Conservation (phyloP, 2,113 vertebrate genomes). For the Pelodiscus sinensis region DNA sequence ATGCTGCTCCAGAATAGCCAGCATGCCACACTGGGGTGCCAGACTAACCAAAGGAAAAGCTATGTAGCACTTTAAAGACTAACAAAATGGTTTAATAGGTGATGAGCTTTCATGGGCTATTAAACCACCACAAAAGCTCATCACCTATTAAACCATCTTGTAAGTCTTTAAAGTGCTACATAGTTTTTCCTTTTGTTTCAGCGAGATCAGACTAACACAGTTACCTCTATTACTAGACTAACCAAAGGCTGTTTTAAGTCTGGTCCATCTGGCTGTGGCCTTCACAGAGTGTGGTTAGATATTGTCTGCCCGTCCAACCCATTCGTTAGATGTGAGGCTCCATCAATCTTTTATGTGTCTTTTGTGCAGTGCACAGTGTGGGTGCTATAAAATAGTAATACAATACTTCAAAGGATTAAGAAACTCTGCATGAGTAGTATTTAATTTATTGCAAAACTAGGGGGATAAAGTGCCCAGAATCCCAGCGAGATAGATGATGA, state of each 20-base stretch:
- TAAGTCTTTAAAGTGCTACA: no score
- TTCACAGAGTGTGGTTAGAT: neutral
- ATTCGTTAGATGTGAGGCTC: neutral
- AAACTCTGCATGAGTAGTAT: neutral
- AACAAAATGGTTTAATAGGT: no score
- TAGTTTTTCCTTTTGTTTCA: no score
- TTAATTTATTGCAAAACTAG: neutral
- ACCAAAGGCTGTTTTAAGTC: neutral
- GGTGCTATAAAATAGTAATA: neutral
- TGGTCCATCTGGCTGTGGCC: neutral
- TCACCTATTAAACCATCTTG: no score
- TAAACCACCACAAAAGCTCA: no score
- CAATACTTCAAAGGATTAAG: neutral
- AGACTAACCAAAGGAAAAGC: no score
- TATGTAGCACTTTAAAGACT: no score
- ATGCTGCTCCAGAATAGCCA: neutral
- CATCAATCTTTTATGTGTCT: neutral
- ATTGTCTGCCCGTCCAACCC: no score
- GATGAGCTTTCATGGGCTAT: no score
- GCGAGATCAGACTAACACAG: no score
- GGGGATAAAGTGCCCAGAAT: neutral
- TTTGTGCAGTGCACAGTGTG: neutral
- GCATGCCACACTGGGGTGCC: neutral
- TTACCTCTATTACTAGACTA: neutral
- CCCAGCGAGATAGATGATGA: neutral